phyloP scores from a whole-genome alignment of 2,113 vertebrate species.

The Isichthys henryi region DNA sequence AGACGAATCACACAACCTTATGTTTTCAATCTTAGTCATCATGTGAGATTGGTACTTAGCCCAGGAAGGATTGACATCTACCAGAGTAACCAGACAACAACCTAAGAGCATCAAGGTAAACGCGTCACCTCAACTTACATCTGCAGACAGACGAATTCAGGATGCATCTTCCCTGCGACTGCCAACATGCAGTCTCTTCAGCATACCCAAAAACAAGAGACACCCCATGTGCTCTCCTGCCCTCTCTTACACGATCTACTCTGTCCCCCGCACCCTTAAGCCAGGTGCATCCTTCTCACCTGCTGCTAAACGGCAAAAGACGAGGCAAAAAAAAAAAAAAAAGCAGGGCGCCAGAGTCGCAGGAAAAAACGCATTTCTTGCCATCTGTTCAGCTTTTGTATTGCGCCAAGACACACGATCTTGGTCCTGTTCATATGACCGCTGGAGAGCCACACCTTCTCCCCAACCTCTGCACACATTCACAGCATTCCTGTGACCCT shows the following conservation, averaged over 20 bases:
- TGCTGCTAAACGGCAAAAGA: background rate
- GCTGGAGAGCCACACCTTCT: background rate
- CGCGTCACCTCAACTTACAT: background rate
- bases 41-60: background rate
- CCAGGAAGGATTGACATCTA: background rate
- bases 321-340: background rate
- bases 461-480: background rate
- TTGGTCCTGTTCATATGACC: background rate
- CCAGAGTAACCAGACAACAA: background rate
- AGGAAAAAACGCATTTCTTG: background rate
- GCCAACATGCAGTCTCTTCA: background rate
- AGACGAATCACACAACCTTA: background rate
- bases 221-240: background rate
- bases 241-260: background rate
- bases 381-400: background rate
- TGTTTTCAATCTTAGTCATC: conserved; percentile 3
- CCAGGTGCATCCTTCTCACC: background rate
- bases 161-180: background rate
- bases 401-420: background rate
- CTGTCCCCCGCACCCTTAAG: background rate
- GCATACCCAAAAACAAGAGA: background rate
- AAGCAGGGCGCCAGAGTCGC: background rate
- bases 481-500: background rate
- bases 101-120: background rate
- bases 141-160: background rate